Percentiles rank a stretch among this genome's conserved stretches.
These are phyloP conservation scores for Rhinogobio ventralis DNA, from an alignment of 2,797 vertebrate genomes.

Conservation along the genomic window DNA sequence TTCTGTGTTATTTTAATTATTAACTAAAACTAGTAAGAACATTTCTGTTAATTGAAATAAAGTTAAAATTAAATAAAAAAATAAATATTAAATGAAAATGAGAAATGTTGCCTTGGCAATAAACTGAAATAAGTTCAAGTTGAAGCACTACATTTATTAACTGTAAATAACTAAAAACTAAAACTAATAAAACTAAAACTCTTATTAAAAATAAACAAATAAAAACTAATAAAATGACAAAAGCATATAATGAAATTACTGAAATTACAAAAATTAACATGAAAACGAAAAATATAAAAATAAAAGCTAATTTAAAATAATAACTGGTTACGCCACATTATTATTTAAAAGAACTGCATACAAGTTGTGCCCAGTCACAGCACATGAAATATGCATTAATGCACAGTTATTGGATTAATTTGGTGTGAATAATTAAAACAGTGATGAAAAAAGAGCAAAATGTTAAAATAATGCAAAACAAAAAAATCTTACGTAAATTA, in stretches of 20 bases:
- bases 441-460: background rate
- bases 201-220: too few species aligned
- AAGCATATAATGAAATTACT: background rate
- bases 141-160: background rate
- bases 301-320: too few species aligned
- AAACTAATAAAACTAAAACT: background rate
- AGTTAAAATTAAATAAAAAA: too few species aligned
- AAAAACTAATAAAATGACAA: background rate
- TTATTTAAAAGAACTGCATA: background rate
- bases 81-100: too few species aligned
- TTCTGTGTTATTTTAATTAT: too few species aligned
- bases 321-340: background rate
- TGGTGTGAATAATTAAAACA: background rate
- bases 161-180: background rate
- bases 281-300: background rate
- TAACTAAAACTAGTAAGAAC: background rate
- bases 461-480: background rate
- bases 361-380: background rate
- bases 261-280: too few species aligned
- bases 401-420: background rate
- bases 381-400: background rate
- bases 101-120: too few species aligned
- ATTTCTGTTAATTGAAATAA: background rate
- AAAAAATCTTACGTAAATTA: background rate
- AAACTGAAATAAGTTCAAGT: background rate